Evolutionary conservation across 2,888 invertebrate species (phyloP), one percentile per base, ranked within the genome.

Genomic region (Meganola albula): DNA sequence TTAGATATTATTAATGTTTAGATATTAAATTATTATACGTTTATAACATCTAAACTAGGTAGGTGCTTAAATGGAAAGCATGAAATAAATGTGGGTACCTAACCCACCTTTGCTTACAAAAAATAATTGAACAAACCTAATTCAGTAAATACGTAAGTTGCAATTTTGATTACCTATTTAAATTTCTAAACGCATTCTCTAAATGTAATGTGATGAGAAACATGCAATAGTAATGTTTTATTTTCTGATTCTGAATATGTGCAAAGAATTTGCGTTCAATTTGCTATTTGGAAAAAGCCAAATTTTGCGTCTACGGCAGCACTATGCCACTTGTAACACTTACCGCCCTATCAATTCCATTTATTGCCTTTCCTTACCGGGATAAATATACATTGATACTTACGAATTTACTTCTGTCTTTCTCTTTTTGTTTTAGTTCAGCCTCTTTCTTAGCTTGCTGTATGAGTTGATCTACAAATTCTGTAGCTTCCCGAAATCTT

Each of bases 381-480:
- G 67, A 65, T 71, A 74, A 82, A 77, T 77, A 82, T 74, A 83
- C 76, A 79, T 79, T 75, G 65, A 84, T 83, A 85, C 84, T 85
- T 84, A 87, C 87, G 65, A 83, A 79, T 79, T 82, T 85, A 67
- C 79, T 87, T 87, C 85, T 87, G 71, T 87, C 87, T 76, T 85
- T 87, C 74, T 87, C 78, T 76, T 83, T 85, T 62, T 77, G 77
- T 79, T 88, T 88, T 54, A 80, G 66, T 53, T 87, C 87, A 48
- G 88, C 89, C 69, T 89, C 88, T 63, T 79, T 80, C 70, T 88
- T 88, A 45, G 90, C 90, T 65, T 87, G 87, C 61, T 87, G 84
- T 61, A 89, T 83, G 38, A 90, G 83, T 64, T 88, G 87, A 56
- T 90, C 89, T 47, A 90, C 87, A 71, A 89, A 90, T 50, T 88